Conservation (phyloP, 2,797 vertebrate genomes). For the Phataginus tricuspis region DNA sequence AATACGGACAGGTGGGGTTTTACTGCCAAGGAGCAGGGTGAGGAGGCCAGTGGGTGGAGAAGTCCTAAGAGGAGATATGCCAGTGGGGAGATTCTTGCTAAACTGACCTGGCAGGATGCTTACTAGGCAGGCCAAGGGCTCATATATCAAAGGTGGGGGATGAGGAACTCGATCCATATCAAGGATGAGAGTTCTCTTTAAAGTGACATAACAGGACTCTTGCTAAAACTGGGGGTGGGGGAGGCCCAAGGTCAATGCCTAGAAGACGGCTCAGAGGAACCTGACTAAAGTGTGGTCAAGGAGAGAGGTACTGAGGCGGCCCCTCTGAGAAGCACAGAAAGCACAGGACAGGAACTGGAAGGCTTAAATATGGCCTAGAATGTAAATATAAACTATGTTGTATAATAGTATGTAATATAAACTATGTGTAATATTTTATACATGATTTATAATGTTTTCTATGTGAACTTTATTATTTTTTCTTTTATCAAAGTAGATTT, state of each 20-base stretch:
- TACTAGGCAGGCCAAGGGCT: too few relatives aligned
- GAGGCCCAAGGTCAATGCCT: background rate
- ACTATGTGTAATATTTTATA: background rate
- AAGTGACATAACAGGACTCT: background rate
- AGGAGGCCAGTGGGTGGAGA: background rate
- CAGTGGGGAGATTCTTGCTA: background rate
- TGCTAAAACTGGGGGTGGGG: background rate
- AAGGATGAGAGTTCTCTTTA: background rate
- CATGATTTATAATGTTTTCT: background rate
- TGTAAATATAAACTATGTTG: background rate
- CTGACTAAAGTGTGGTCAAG: background rate
- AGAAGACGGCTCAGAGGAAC: background rate
- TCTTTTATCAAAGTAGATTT: background rate
- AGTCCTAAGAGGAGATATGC: background rate
- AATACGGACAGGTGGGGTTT: background rate
- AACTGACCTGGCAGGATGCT: background rate
- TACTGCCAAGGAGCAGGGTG: background rate
- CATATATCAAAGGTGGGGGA: background rate
- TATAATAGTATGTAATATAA: too few relatives aligned
- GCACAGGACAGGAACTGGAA: background rate
- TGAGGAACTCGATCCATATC: background rate
- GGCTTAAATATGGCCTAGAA: too few relatives aligned
- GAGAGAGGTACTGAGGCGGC: background rate
- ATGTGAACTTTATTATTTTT: background rate
- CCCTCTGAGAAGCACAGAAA: background rate